Base-by-base conservation (phyloP, 2,888 invertebrate genomes). In the Blastobasis lacticolella region DNA sequence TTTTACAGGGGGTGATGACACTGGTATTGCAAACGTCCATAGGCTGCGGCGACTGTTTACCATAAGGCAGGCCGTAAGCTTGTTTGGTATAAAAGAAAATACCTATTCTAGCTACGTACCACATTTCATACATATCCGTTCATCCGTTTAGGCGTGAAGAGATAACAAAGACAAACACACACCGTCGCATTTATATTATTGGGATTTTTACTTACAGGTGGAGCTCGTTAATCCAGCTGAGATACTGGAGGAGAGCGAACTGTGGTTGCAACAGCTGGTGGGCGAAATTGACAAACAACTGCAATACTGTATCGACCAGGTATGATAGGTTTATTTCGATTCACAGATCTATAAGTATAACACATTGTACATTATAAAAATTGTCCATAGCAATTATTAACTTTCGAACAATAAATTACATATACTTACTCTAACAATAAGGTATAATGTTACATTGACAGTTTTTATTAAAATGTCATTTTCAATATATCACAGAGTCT, bases 221-320 rank as follows among this genome's bases (percentile, higher is more conserved):
- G 57, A 63, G 10, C 55, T 88, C 10, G 48, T 50, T 51, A 53
- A 72, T 38, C 64, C 82, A 1, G 68, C 52, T 54, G 55, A 51
- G 38, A 58, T 86, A 36, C 63, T 88, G 38, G 79, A 87, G 57
- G 55, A 75, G 7, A 78, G 78, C 54, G 60, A 73, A 53, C 59
- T 79, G 4, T 87, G 85, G 85, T 57, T 81, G 6, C 51, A 62
- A 40, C 73, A 73, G 57, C 73, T 69, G 54, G 57, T 77, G 42
- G 82, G 82, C 4, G 65, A 75, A 0, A 71, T 83, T 46, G 84
- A 87, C 58, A 77, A 80, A 67, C 63, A 81, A 56, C 67, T 85
- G 45, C 64, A 76, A 58, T 58, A 61, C 57, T 88, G 87, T 67
- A 77, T 86, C 55, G 79, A 82, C 60, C 74, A 79, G 78, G 77